Conservation (phyloP, 2,113 vertebrate genomes). For the Solenodon paradoxus region DNA sequence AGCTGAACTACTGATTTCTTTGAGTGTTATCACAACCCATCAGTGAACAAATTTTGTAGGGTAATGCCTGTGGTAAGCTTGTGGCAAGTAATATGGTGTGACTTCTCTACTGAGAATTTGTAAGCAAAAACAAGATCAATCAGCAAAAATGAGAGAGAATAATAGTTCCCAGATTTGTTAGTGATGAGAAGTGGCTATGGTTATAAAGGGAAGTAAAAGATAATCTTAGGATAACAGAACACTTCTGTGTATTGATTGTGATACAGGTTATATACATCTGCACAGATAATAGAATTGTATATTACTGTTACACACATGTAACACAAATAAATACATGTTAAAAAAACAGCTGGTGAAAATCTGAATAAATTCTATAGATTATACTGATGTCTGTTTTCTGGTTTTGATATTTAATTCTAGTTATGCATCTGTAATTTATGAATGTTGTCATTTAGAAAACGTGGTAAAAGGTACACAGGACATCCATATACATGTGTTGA, state of each 20-base stretch:
- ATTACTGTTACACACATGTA: background rate
- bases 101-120: background rate
- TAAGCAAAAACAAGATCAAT: background rate
- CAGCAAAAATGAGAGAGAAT: background rate
- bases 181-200: background rate
- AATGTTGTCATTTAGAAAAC: background rate
- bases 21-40: background rate
- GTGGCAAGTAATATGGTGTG: background rate
- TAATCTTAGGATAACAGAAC: background rate
- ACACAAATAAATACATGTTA: background rate
- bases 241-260: background rate
- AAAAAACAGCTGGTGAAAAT: background rate
- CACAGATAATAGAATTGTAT: background rate
- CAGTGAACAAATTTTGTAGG: background rate
- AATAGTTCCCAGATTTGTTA: background rate
- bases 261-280: background rate
- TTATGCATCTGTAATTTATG: too few species aligned
- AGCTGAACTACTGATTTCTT: background rate
- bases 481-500: background rate
- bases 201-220: background rate
- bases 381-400: background rate
- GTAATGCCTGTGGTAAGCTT: background rate
- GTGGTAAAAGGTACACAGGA: background rate
- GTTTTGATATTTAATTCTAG: background rate
- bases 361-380: background rate